These are phyloP conservation scores for Excalfactoria chinensis DNA, from an alignment of 2,113 vertebrate species.

Conservation along the genomic window DNA sequence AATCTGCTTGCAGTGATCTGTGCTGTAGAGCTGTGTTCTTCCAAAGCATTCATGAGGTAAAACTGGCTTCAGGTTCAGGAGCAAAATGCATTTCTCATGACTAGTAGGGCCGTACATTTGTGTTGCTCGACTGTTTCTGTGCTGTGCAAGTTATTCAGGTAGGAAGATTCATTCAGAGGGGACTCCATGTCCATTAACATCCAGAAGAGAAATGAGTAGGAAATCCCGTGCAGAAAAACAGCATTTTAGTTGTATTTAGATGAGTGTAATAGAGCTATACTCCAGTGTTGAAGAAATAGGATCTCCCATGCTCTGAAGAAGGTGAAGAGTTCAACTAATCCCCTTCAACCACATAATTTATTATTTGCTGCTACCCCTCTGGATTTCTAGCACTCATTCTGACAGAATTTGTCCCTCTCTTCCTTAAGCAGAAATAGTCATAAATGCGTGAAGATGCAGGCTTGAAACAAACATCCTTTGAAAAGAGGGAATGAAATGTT, in stretches of 20 bases:
- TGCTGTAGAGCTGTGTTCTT: background rate
- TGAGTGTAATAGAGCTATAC: background rate
- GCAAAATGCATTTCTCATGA: background rate
- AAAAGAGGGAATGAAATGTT: background rate
- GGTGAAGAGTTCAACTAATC: background rate
- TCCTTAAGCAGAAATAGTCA: background rate
- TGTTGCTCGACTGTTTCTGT: background rate
- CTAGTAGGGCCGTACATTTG: background rate
- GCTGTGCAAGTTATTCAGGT: background rate
- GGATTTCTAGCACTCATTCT: conserved; percentile 16
- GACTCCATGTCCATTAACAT: background rate
- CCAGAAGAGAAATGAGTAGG: background rate
- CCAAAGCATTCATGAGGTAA: background rate
- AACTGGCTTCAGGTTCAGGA: background rate
- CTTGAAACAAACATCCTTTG: conserved; percentile 22
- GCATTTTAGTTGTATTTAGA: background rate
- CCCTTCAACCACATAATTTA: background rate
- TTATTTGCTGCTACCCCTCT: background rate
- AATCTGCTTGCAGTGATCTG: background rate
- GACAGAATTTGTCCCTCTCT: background rate
- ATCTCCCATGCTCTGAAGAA: accelerated
- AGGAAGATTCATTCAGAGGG: background rate
- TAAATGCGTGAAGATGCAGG: background rate
- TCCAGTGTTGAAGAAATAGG: background rate
- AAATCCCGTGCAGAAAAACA: background rate